Evolutionary conservation across 2,113 vertebrate genomes (phyloP).

Genomic region (Pao palembangensis): DNA sequence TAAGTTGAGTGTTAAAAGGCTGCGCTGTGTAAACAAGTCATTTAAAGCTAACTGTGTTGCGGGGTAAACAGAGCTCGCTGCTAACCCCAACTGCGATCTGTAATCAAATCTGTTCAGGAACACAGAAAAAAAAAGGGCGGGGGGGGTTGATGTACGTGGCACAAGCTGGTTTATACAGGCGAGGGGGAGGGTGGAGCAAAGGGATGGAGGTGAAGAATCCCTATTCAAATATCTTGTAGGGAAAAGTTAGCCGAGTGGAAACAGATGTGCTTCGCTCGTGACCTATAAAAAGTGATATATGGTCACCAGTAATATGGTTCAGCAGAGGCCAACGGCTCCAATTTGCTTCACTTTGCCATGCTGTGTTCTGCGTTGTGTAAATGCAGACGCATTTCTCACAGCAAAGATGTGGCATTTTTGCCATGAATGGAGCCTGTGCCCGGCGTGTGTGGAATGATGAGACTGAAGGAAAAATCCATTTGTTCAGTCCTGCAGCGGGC

Average conservation of each 20-base stretch:
- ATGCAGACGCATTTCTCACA: conserved; percentile 86
- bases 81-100: conserved; percentile 9
- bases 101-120: conserved; percentile 29
- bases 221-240: conserved; percentile 86
- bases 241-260: conserved; percentile 90
- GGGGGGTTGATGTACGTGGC: conserved; percentile 52
- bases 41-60: conserved; percentile 56
- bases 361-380: conserved; percentile 90
- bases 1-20: conserved; percentile 71
- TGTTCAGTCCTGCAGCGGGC: conserved; percentile 70
- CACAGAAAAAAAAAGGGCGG: background rate
- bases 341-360: conserved; percentile 92
- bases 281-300: conserved; percentile 96
- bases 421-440: conserved; percentile 20
- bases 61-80: conserved; percentile 52
- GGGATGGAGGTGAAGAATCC: conserved; percentile 69
- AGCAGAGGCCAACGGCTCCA: conserved; percentile 89
- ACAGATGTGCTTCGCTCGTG: conserved; percentile 91
- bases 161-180: conserved; percentile 49
- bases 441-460: conserved; percentile 36
- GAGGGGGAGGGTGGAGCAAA: conserved; percentile 15
- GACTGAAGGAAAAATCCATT: conserved; percentile 68
- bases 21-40: conserved; percentile 73
- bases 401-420: conserved; percentile 78
- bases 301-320: conserved; percentile 86